phyloP scores from a whole-genome alignment of 2,797 vertebrate genomes.

The Leptatherina wallacei region DNA sequence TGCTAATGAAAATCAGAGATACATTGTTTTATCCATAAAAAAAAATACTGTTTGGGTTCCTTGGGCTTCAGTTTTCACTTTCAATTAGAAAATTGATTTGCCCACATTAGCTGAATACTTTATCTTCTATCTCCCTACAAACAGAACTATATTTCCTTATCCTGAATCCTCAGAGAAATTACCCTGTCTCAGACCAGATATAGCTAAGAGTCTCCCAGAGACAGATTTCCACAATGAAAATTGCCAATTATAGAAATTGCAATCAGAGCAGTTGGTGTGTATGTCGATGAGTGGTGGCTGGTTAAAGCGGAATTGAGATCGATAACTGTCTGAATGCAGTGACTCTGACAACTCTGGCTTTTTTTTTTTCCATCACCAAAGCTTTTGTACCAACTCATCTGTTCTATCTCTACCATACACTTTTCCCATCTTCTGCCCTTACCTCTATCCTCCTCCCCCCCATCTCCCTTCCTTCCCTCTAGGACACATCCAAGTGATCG shows the following conservation, averaged over 20 bases:
- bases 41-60: conserved; percentile 48
- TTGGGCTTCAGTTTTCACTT: conserved; percentile 35
- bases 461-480: conserved; percentile 70
- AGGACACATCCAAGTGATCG: conserved; percentile 87
- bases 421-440: conserved; percentile 18
- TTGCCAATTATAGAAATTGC: conserved; percentile 82
- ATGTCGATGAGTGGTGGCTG: conserved; percentile 76
- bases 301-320: conserved; percentile 72
- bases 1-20: conserved; percentile 66
- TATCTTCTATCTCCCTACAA: conserved; percentile 43
- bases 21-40: conserved; percentile 58
- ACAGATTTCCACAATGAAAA: conserved; percentile 77
- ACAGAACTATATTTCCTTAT: conserved; percentile 47
- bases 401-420: conserved; percentile 25
- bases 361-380: conserved; percentile 4
- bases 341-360: conserved; percentile 39
- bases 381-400: conserved; percentile 33
- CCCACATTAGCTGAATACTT: conserved; percentile 34
- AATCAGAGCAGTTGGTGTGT: conserved; percentile 77
- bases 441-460: conserved; percentile 37
- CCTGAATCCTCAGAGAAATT: conserved; percentile 63
- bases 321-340: conserved; percentile 70
- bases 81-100: conserved; percentile 45
- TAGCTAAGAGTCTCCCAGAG: conserved; percentile 53
- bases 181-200: conserved; percentile 54